Percentiles rank a stretch among this genome's conserved stretches.
Conservation (phyloP, 2,113 vertebrate genomes). For the Elephas maximus region DNA sequence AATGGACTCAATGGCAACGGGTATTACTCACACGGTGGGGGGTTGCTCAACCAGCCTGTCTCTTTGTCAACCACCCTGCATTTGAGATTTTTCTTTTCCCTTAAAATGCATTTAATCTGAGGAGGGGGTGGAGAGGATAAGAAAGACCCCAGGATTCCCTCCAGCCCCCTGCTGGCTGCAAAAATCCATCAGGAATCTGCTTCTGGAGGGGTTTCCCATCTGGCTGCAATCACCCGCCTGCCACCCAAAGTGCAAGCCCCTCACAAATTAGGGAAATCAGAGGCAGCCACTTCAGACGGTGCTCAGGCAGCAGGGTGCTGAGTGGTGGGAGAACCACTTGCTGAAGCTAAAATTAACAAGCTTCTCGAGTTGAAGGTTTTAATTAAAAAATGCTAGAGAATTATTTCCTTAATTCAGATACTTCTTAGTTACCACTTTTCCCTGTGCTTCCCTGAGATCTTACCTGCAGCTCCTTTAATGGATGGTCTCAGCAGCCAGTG, state of each 20-base stretch:
- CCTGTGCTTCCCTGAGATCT: constrained; percentile 28
- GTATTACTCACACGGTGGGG: background rate
- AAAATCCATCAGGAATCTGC: background rate
- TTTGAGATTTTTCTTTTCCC: background rate
- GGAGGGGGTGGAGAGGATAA: background rate
- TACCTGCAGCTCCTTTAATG: background rate
- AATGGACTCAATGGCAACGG: background rate
- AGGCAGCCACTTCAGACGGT: constrained; percentile 23
- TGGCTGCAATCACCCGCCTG: constrained; percentile 9
- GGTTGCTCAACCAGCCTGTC: background rate
- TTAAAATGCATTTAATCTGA: background rate
- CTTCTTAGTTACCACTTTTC: constrained; percentile 69
- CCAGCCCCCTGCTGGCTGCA: background rate
- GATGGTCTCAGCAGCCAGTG: background rate
- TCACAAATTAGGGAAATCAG: constrained; percentile 62
- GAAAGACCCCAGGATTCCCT: background rate
- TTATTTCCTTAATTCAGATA: constrained; percentile 76
- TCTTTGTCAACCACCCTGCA: background rate
- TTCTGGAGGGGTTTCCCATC: constrained; percentile 44
- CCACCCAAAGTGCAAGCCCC: background rate
- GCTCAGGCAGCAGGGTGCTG: background rate
- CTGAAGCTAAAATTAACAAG: constrained; percentile 69
- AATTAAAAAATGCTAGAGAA: constrained; percentile 78
- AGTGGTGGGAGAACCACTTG: constrained; percentile 44
- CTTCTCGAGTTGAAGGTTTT: constrained; percentile 77